Evolutionary conservation across 2,797 vertebrate genomes (phyloP).

Genomic region (Lepidocolaptes lacrymiger): DNA sequence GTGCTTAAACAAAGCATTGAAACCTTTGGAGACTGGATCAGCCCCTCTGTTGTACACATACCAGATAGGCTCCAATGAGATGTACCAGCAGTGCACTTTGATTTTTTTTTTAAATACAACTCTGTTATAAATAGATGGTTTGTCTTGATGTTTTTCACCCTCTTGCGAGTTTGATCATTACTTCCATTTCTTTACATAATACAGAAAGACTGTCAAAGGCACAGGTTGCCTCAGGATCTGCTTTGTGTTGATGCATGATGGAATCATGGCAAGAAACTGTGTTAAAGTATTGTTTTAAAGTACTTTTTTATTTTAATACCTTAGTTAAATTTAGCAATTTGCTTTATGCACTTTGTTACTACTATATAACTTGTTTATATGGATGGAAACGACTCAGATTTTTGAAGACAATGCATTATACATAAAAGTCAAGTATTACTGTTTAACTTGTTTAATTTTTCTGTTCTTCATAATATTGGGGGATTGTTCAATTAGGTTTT

Average conservation of each 20-base stretch:
- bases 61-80: slow-evolving; percentile 19
- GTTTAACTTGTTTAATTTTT: slow-evolving; percentile 24
- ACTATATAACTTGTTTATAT: slow-evolving; percentile 49
- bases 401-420: slow-evolving; percentile 34
- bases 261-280: slow-evolving; percentile 81
- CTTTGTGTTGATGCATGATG: slow-evolving; percentile 83
- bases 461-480: slow-evolving; percentile 1
- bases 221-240: slow-evolving; percentile 89
- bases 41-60: background rate
- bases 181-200: slow-evolving; percentile 72
- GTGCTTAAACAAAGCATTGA: slow-evolving; percentile 15
- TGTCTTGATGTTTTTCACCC: slow-evolving; percentile 28
- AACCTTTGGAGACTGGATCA: slow-evolving; percentile 40
- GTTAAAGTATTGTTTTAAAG: slow-evolving; percentile 81
- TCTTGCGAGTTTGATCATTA: slow-evolving; percentile 60
- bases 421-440: slow-evolving; percentile 31
- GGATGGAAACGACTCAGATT: slow-evolving; percentile 56
- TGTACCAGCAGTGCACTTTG: slow-evolving; percentile 68
- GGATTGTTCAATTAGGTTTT: background rate
- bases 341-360: slow-evolving; percentile 71
- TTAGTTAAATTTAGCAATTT: slow-evolving; percentile 59
- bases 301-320: slow-evolving; percentile 66
- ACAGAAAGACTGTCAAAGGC: slow-evolving; percentile 82
- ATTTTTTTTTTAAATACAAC: slow-evolving; percentile 51
- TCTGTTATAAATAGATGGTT: slow-evolving; percentile 46